A percentile compares a stretch with the other conserved stretches of the same genome.
These are phyloP conservation scores for Caiman crocodilus DNA, from an alignment of 2,797 vertebrate species.

Conservation along the genomic window DNA sequence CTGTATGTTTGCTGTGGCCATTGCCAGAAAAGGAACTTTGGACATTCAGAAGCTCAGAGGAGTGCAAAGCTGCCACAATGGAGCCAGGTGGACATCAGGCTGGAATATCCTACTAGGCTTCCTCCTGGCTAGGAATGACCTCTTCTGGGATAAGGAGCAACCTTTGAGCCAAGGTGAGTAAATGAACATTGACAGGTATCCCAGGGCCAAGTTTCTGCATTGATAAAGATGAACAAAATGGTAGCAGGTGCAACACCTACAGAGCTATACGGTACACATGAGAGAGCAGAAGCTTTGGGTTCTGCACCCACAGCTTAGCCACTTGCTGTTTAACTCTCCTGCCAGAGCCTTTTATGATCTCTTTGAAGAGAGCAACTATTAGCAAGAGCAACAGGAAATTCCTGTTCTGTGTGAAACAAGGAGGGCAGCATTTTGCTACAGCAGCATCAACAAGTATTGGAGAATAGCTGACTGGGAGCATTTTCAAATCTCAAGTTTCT, in stretches of 20 bases:
- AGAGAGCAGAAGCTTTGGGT: background rate
- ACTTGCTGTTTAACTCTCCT: background rate
- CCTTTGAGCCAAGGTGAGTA: slow-evolving; percentile 88
- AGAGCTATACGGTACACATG: background rate
- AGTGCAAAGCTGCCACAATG: slow-evolving; percentile 89
- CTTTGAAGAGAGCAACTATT: background rate
- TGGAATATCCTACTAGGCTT: slow-evolving; percentile 93
- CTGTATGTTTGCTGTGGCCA: slow-evolving; percentile 89
- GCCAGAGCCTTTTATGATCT: background rate
- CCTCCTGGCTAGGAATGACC: slow-evolving; percentile 88
- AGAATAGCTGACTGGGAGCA: background rate
- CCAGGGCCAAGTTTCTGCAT: background rate
- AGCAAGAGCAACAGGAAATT: background rate
- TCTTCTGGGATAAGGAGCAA: slow-evolving; percentile 88
- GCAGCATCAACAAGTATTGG: too few species aligned
- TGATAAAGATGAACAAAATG: background rate
- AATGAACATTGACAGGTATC: background rate
- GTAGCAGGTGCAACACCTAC: background rate
- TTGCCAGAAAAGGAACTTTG: slow-evolving; percentile 84
- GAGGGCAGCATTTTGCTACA: background rate
- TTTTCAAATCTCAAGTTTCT: background rate
- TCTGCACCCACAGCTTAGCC: background rate
- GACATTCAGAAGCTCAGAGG: slow-evolving; percentile 85
- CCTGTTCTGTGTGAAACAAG: background rate
- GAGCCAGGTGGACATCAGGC: slow-evolving; percentile 90